A percentile compares a stretch with the other conserved stretches of the same genome.
These are phyloP conservation scores for Macroteleia sp. DNA, from an alignment of 2,888 invertebrate genomes.

Conservation along the genomic window DNA sequence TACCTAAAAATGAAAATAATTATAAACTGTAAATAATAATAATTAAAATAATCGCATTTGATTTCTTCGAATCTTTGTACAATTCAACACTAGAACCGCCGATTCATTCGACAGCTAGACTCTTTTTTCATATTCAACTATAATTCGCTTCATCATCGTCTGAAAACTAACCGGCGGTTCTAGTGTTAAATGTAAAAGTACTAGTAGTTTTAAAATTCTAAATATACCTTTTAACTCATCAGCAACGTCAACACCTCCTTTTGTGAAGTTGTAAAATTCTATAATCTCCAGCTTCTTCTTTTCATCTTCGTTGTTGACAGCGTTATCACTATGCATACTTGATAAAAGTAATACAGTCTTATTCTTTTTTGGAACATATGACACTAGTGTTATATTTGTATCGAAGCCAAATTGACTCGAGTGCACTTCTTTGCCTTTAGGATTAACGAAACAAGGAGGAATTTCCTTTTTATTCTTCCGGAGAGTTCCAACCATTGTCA, in stretches of 20 bases:
- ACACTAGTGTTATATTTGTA: neutral
- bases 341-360: constrained; percentile 41
- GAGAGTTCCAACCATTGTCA: constrained; percentile 64
- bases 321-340: constrained; percentile 56
- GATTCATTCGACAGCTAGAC: neutral
- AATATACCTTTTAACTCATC: constrained; percentile 37
- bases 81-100: neutral
- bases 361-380: constrained; percentile 2
- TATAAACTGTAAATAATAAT: neutral
- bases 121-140: no score
- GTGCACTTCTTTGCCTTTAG: constrained; percentile 51
- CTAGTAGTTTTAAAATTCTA: neutral
- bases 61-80: neutral
- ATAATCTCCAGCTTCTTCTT: constrained; percentile 53
- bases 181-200: neutral
- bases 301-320: constrained; percentile 31
- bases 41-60: neutral
- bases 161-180: neutral
- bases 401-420: constrained; percentile 1
- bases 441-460: constrained; percentile 37
- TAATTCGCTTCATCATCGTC: neutral
- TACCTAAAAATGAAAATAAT: neutral
- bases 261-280: constrained; percentile 59
- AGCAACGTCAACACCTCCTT: constrained; percentile 57
- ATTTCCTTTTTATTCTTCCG: constrained; percentile 65